phyloP scores from a whole-genome alignment of 2,888 invertebrate genomes.

The Cacoxenus indagator region DNA sequence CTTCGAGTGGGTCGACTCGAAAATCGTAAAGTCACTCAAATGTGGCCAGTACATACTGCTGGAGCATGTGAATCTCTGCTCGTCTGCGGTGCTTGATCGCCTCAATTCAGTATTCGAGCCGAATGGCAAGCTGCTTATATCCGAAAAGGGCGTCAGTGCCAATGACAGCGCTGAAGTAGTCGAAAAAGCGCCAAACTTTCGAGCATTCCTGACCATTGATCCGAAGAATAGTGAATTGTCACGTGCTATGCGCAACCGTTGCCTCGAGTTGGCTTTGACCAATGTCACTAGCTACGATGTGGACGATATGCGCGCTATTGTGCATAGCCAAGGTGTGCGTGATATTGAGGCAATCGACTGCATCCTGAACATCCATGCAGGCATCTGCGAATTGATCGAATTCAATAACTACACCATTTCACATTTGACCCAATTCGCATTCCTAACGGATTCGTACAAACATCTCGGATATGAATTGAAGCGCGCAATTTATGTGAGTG shows the following conservation, averaged over 20 bases:
- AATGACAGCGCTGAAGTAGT: conserved; percentile 81
- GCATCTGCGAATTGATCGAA: conserved; percentile 60
- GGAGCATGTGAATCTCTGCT: conserved; percentile 96
- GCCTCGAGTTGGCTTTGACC: conserved; percentile 82
- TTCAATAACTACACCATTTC: conserved; percentile 66
- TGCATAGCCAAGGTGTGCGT: conserved; percentile 72
- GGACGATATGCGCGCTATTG: conserved; percentile 73
- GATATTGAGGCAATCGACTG: conserved; percentile 69
- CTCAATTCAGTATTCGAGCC: conserved; percentile 96
- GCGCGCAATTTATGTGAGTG: conserved; percentile 66
- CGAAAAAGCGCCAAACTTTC: conserved; percentile 89
- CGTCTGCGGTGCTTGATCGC: conserved; percentile 96
- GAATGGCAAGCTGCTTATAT: conserved; percentile 87
- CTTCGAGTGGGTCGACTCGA: conserved; percentile 94
- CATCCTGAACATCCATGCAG: conserved; percentile 72
- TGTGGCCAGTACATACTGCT: conserved; percentile 88
- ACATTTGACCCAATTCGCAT: conserved; percentile 66
- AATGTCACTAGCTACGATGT: conserved; percentile 68
- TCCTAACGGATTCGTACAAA: conserved; percentile 64
- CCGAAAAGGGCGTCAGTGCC: conserved; percentile 87
- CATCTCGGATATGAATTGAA: conserved; percentile 61
- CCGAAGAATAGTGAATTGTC: conserved; percentile 97
- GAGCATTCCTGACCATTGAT: conserved; percentile 95
- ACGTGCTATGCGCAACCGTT: conserved; percentile 97
- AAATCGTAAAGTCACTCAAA: conserved; percentile 86